These are phyloP conservation scores for Tipula vernalis DNA, from an alignment of 2,888 invertebrate genomes.

Conservation along the genomic window DNA sequence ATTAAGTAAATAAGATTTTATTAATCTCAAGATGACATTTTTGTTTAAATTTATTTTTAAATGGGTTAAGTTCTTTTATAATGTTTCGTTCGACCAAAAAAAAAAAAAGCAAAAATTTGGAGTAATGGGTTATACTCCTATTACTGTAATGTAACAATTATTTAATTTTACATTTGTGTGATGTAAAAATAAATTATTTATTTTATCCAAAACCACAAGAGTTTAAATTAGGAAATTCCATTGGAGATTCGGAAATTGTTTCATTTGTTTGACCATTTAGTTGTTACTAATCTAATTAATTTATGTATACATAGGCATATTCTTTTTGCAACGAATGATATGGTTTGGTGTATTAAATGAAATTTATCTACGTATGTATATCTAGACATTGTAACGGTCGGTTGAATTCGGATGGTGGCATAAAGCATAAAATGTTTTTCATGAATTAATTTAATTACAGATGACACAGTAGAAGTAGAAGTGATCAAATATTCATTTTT, in stretches of 20 bases:
- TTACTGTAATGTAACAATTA: not conserved
- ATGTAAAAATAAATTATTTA: not conserved
- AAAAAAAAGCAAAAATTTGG: not conserved
- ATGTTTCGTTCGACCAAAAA: not conserved
- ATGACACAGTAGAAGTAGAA: constrained; percentile 4
- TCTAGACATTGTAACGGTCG: not conserved
- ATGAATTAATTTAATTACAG: not conserved
- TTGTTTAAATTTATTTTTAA: not conserved
- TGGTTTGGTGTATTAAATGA: not conserved
- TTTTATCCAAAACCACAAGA: not conserved
- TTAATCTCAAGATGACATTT: not conserved
- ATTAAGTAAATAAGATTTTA: not conserved
- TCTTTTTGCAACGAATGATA: not conserved
- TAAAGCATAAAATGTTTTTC: not conserved
- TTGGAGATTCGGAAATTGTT: not conserved
- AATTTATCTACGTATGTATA: not conserved
- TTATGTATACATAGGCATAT: not conserved
- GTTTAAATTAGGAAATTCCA: not conserved
- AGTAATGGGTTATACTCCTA: not conserved
- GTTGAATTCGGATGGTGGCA: not conserved
- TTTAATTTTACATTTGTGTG: not conserved
- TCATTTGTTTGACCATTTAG: not conserved
- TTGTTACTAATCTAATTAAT: not conserved
- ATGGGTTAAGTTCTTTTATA: not conserved
- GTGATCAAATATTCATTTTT: not conserved